Conservation (phyloP, 2,113 vertebrate species). For the Petroica traversi region DNA sequence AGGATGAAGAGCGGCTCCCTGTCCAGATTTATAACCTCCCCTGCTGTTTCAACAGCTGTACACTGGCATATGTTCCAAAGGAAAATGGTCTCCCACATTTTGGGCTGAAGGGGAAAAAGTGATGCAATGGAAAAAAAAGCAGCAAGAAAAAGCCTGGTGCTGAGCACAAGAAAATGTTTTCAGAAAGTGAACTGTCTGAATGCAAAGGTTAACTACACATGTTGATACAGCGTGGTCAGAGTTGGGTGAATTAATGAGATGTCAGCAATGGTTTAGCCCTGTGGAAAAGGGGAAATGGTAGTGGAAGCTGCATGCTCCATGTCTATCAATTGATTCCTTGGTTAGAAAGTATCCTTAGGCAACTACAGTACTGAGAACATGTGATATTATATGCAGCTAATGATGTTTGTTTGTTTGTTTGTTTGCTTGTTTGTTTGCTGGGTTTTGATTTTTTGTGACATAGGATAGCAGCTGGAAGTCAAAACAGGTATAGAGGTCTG, state of each 20-base stretch:
- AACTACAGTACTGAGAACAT: background rate
- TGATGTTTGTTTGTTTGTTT: background rate
- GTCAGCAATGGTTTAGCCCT: background rate
- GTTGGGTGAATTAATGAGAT: background rate
- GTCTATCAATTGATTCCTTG: background rate
- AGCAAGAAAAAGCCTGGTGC: background rate
- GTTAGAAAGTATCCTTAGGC: background rate
- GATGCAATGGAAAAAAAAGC: background rate
- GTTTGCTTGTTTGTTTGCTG: background rate
- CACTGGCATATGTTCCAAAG: background rate
- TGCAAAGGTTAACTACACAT: background rate
- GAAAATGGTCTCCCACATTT: background rate
- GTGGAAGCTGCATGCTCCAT: background rate
- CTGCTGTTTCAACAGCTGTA: constrained; percentile 7
- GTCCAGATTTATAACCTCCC: constrained; percentile 21
- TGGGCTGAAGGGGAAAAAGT: background rate
- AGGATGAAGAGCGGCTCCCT: background rate
- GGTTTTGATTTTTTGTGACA: background rate
- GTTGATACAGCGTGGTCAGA: background rate
- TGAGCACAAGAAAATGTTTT: background rate
- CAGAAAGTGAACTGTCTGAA: background rate
- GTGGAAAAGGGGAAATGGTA: background rate
- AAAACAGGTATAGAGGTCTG: background rate
- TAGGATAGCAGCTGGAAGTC: background rate
- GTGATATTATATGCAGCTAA: background rate